Evolutionary conservation across 1,140 invertebrate genomes (phyloP), one percentile per base, ranked within the genome.

Genomic region (Pachyrhynchus sulphureomaculatus): DNA sequence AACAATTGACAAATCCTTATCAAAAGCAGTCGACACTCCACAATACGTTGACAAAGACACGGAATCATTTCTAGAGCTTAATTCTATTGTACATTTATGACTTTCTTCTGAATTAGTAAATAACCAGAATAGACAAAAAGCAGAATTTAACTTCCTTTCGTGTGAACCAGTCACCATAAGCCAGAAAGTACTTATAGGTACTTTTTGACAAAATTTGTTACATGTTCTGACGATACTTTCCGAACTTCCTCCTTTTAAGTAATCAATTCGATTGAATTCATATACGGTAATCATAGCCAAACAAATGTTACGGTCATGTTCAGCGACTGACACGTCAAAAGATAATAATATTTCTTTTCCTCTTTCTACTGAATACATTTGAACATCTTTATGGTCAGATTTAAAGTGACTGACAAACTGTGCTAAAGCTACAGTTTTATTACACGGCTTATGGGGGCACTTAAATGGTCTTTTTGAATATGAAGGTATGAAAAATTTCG

Each of bases 321-420:
- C 68, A 10, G 67, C 53, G 2, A 57, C 15, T 9, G 49, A 58
- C 1, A 70, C 32, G 37, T 73, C 51, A 26, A 59, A 68, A 10
- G 63, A 44, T 17, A 73, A 36, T 13, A 54, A 45, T 12, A 70
- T 21, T 41, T 70, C 68, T 57, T 67, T 71, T 2, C 66, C 66
- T 36, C 66, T 65, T 58, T 68, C 67, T 6, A 66, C 41, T 1
- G 49, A 24, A 39, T 54, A 73, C 18, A 54, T 62, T 15, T 53
- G 57, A 3, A 74, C 64, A 29, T 72, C 66, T 12, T 65, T 52
- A 37, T 75, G 73, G 33, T 75, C 73, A 17, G 67, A 66, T 47
- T 70, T 72, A 51, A 73, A 75, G 51, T 75, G 73, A 17, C 49
- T 69, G 15, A 67, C 59, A 29, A 75, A 72, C 4, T 70, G 65